phyloP scores from a whole-genome alignment of 2,888 invertebrate genomes.

The Baccha elongata region DNA sequence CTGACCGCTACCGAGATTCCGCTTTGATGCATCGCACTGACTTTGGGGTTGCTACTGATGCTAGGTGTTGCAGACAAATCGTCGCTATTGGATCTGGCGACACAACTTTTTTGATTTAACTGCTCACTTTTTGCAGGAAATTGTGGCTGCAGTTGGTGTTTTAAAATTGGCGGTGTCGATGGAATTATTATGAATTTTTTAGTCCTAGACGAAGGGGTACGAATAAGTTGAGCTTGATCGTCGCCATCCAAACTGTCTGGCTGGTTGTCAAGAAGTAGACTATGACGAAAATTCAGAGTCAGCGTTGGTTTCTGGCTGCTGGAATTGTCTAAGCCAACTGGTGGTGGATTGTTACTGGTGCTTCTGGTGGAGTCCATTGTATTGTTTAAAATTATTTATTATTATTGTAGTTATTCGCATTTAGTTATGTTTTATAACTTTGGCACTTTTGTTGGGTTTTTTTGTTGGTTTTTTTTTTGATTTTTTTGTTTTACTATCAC shows the following conservation, averaged over 20 bases:
- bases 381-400: conserved; percentile 49
- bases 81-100: conserved; percentile 10
- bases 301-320: conserved; percentile 48
- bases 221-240: conserved; percentile 79
- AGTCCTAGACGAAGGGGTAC: conserved; percentile 78
- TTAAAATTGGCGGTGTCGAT: conserved; percentile 77
- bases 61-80: conserved; percentile 37
- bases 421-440: conserved; percentile 54
- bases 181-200: conserved; percentile 81
- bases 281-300: conserved; percentile 76
- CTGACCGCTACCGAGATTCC: conserved; percentile 43
- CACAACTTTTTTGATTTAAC: conserved; percentile 23
- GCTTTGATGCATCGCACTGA: conserved; percentile 45
- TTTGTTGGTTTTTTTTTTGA: conserved; percentile 9
- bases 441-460: conserved; percentile 51
- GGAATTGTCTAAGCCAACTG: conserved; percentile 30
- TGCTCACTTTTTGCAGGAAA: conserved; percentile 75
- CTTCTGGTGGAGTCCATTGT: conserved; percentile 64
- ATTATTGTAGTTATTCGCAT: conserved; percentile 39
- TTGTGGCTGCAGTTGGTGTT: conserved; percentile 72
- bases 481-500: conserved; percentile 39
- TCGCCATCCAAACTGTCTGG: conserved; percentile 79
- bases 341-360: conserved; percentile 52
- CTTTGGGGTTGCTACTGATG: conserved; percentile 18
- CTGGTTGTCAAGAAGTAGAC: conserved; percentile 79